These are phyloP conservation scores for Heterodera filipjevi DNA, from an alignment of 2,888 invertebrate species.

Conservation along the genomic window DNA sequence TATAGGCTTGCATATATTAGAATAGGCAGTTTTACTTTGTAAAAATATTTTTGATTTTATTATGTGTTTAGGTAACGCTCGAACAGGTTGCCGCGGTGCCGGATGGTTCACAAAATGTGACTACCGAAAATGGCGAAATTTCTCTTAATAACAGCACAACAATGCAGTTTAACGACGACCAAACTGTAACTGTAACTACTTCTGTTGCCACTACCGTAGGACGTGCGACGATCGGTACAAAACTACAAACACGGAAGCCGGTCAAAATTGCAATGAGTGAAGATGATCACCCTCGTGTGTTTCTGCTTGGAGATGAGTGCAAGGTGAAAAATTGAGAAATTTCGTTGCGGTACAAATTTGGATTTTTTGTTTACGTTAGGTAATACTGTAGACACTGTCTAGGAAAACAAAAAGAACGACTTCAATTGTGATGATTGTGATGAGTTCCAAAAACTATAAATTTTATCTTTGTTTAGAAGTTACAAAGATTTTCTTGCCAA, in stretches of 20 bases:
- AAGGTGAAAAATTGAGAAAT: background rate
- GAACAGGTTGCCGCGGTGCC: background rate
- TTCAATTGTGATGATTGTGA: too few relatives aligned
- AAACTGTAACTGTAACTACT: background rate
- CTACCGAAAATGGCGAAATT: background rate
- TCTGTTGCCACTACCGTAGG: background rate
- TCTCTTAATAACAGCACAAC: background rate
- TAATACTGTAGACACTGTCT: too few relatives aligned
- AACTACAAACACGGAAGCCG: background rate
- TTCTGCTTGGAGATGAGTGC: constrained; percentile 21
- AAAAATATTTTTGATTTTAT: background rate
- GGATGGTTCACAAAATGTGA: background rate
- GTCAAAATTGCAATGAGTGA: constrained; percentile 21
- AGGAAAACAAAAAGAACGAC: too few relatives aligned
- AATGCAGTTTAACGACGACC: background rate
- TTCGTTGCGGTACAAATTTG: too few relatives aligned
- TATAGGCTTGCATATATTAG: too few relatives aligned
- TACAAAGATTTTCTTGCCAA: too few relatives aligned
- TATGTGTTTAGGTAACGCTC: background rate
- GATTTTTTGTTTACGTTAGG: too few relatives aligned
- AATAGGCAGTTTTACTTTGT: too few relatives aligned
- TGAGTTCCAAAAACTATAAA: too few relatives aligned
- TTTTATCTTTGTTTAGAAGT: too few relatives aligned
- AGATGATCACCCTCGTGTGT: constrained; percentile 22
- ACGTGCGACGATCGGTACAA: too few relatives aligned